Evolutionary conservation across 2,888 invertebrate species (phyloP).

Genomic region (Anaspis maculata): DNA sequence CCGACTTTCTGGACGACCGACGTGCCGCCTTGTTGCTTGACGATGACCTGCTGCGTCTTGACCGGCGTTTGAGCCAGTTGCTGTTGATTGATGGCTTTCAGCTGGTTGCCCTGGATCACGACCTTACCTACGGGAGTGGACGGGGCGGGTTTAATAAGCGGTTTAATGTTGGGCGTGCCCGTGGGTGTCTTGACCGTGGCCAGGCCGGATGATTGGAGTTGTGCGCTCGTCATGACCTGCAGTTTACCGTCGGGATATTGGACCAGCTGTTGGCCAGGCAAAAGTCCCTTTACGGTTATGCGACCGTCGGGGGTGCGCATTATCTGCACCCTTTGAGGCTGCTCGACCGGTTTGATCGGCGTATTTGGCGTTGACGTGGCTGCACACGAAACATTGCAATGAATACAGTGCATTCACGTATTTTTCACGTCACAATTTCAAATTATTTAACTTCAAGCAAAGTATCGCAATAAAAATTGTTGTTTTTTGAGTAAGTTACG

Average conservation of each 20-base stretch:
- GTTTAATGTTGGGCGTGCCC: constrained; percentile 29
- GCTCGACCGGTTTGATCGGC: constrained; percentile 26
- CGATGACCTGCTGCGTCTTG: constrained; percentile 34
- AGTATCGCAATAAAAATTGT: too few relatives aligned
- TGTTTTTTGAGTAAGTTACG: too few relatives aligned
- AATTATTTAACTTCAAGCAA: too few relatives aligned
- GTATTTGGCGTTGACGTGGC: constrained; percentile 29
- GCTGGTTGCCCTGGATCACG: constrained; percentile 20
- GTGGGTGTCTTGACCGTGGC: constrained; percentile 35
- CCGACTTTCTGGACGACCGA: constrained; percentile 40
- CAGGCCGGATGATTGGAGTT: constrained; percentile 43
- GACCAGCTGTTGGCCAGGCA: constrained; percentile 87
- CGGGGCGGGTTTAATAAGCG: constrained; percentile 27
- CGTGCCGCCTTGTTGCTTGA: constrained; percentile 27
- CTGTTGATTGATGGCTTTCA: constrained; percentile 11
- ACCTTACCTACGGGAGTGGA: constrained; percentile 31
- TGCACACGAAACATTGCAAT: constrained; percentile 8
- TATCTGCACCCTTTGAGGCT: constrained; percentile 78
- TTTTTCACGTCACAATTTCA: too few relatives aligned
- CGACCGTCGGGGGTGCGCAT: constrained; percentile 86
- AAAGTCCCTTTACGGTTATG: constrained; percentile 81
- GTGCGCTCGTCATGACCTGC: constrained; percentile 68
- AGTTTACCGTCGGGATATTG: constrained; percentile 91
- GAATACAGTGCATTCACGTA: too few relatives aligned
- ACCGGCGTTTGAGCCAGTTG: constrained; percentile 28